phyloP scores from a whole-genome alignment of 2,113 vertebrate genomes.

The Saimiri boliviensis region DNA sequence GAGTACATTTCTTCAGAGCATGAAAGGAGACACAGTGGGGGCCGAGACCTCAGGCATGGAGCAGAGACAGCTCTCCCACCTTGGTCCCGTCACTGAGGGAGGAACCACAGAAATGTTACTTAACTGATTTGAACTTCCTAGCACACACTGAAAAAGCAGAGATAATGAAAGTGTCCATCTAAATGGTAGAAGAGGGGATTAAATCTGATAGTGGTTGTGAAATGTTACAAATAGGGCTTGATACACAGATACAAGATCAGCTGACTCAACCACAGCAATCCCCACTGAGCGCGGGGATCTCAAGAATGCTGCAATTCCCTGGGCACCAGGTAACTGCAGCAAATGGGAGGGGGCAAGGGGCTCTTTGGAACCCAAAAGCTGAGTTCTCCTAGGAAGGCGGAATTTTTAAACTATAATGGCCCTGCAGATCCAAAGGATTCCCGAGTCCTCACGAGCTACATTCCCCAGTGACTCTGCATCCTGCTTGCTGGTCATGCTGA shows the following conservation, averaged over 20 bases:
- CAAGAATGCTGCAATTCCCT: too few relatives aligned
- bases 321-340: neutral
- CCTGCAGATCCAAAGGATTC: neutral
- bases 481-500: neutral
- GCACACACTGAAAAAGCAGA: neutral
- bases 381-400: neutral
- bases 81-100: neutral
- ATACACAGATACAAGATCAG: neutral
- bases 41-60: neutral
- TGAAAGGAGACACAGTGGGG: too few relatives aligned
- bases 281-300: neutral
- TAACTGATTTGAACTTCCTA: neutral
- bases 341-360: fast-evolving
- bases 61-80: neutral
- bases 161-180: neutral
- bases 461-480: neutral
- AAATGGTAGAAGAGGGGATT: neutral
- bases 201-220: neutral
- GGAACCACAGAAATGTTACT: neutral
- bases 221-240: neutral
- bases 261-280: neutral
- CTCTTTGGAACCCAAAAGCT: neutral
- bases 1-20: neutral
- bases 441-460: neutral
- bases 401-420: neutral